Percentiles rank a stretch among this genome's conserved stretches.
Evolutionary conservation across 92 coral and sea anemone species (phyloP).

Genomic region (Montipora capitata): DNA sequence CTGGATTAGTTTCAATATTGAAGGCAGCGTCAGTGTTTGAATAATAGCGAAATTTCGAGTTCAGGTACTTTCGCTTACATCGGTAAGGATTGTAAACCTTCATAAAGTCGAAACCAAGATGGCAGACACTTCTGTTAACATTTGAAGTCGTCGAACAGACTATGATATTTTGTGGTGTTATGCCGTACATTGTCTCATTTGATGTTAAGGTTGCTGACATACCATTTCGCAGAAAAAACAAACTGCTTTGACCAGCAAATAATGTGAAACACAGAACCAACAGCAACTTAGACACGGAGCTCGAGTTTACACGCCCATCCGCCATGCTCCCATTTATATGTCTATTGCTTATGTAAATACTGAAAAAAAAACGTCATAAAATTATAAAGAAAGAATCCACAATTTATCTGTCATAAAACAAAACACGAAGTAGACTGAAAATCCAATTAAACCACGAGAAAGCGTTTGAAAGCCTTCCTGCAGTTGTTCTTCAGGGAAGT

Average conservation of each 20-base stretch:
- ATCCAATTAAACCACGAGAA: no score
- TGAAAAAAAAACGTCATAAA: no score
- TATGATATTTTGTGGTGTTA: constrained; percentile 6
- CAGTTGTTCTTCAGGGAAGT: no score
- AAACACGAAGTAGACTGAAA: no score
- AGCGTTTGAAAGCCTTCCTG: no score
- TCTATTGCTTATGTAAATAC: no score
- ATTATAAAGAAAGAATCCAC: no score
- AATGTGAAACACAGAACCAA: constrained; percentile 16
- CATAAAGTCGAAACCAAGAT: constrained; percentile 1
- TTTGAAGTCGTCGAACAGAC: neutral
- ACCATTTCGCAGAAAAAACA: constrained; percentile 5
- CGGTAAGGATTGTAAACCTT: constrained; percentile 19
- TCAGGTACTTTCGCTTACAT: constrained; percentile 6
- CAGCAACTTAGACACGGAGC: constrained; percentile 27
- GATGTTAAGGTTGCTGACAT: constrained; percentile 7
- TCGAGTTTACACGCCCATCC: constrained; percentile 26
- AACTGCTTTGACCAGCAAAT: constrained; percentile 8
- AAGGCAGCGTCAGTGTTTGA: constrained; percentile 29
- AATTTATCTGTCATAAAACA: no score
- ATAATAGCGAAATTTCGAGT: constrained; percentile 25
- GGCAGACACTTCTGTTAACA: constrained; percentile 15
- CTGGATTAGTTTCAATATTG: constrained; percentile 23
- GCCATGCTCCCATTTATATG: neutral
- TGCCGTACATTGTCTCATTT: constrained; percentile 10